Conservation (phyloP, 2,797 vertebrate species). For the Capromys pilorides region DNA sequence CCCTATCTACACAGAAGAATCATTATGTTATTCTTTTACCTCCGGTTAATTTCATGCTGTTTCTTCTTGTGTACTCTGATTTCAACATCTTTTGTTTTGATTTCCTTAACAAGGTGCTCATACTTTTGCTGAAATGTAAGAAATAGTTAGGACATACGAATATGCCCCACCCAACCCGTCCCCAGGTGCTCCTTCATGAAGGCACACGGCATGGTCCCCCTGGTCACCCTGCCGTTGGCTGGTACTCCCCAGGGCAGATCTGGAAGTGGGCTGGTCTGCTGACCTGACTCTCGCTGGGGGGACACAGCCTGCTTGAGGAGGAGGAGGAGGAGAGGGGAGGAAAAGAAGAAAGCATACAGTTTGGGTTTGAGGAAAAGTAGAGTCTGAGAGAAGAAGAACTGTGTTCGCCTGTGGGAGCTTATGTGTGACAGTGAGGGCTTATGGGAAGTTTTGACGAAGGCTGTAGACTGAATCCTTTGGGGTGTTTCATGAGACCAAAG, state of each 20-base stretch:
- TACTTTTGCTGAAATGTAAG: conserved; percentile 84
- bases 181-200: neutral
- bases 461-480: neutral
- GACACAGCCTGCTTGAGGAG: neutral
- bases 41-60: conserved; percentile 84
- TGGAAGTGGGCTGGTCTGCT: neutral
- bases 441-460: neutral
- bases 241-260: neutral
- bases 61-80: conserved; percentile 89
- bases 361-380: neutral
- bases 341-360: neutral
- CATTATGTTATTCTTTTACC: conserved; percentile 85
- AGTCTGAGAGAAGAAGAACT: neutral
- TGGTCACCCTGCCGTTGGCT: neutral
- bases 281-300: neutral
- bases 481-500: neutral
- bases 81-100: conserved; percentile 90
- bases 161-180: too few relatives aligned
- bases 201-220: neutral
- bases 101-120: conserved; percentile 84
- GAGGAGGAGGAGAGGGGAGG: neutral
- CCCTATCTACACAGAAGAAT: neutral
- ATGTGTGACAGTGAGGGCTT: neutral
- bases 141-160: neutral
- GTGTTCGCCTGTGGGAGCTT: neutral